Evolutionary conservation across 2,113 vertebrate genomes (phyloP), one percentile per base, ranked within the genome.

Genomic region (Phyllostomus discolor): DNA sequence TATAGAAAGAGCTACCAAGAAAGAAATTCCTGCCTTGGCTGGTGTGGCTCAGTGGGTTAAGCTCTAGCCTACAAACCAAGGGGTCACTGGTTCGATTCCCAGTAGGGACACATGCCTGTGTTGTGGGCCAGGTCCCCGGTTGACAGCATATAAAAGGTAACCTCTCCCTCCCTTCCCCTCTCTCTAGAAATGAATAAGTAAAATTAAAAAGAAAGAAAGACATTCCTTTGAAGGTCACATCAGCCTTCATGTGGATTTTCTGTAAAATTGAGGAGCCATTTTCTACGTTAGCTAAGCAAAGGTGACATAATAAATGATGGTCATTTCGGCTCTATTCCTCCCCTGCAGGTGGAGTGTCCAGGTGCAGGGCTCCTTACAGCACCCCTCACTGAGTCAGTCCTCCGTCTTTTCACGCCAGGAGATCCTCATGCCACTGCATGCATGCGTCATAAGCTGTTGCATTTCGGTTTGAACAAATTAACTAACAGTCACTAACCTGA

Each of bases 151-250:
- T 59, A 8, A 59, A 22, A 59, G 57, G 57, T 22, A 59, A 59
- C 57, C 8, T 59, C 22, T 24, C 22, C 57, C 57, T 59, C 22
- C 57, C 22, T 59, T 59, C 22, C 57, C 57, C 22, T 24, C 57
- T 59, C 57, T 59, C 20, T 24, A 59, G 9, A 59, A 59, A 59
- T 24, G 57, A 59, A 59, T 59, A 10, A 24, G 24, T 6, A 24
- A 59, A 24, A 59, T 59, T 57, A 8, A 22, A 57, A 54, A 54
- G 14, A 24, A 95, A 80, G 57, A 79, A 75, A 80, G 67, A 81
- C 75, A 90, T 28, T 75, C 16, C 46, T 81, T 8, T 90, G 88
- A 93, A 97, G 70, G 75, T 97, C 93, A 86, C 28, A 75, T 79
- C 35, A 64, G 43, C 41, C 41, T 87, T 93, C 84, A 76, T 26